phyloP scores from a whole-genome alignment of 2,888 invertebrate species.

The Zootermopsis nevadensis region DNA sequence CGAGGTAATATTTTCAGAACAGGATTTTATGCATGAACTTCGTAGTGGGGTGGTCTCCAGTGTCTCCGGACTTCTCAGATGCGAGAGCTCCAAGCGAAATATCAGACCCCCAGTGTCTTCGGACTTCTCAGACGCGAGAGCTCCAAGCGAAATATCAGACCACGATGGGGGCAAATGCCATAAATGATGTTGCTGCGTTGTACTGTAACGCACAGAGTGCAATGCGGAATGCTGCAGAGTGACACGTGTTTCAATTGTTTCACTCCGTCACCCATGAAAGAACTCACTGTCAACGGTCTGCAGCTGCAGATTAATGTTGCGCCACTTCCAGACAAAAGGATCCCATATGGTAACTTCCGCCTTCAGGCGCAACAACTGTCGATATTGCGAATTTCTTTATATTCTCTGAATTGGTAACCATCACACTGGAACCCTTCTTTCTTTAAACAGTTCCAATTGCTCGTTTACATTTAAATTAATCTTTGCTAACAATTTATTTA shows the following conservation, averaged over 20 bases:
- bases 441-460: too few relatives aligned
- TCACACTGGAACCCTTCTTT: too few relatives aligned
- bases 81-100: not conserved
- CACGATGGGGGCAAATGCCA: not conserved
- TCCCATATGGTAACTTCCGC: not conserved
- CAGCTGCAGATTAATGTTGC: not conserved
- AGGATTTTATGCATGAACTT: too few relatives aligned
- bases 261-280: not conserved
- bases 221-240: not conserved
- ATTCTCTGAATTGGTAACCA: too few relatives aligned
- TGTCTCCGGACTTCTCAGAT: not conserved
- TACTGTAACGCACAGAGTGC: too few relatives aligned
- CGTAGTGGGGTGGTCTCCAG: not conserved
- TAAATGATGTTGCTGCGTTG: not conserved
- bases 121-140: not conserved
- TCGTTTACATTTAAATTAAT: too few relatives aligned
- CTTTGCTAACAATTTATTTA: too few relatives aligned
- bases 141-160: not conserved
- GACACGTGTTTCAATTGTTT: not conserved
- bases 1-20: too few relatives aligned
- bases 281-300: not conserved
- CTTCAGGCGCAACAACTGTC: too few relatives aligned
- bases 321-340: not conserved
- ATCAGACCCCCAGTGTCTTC: not conserved
- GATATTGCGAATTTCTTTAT: too few relatives aligned